Evolutionary conservation across 1,140 invertebrate genomes (phyloP).

Genomic region (Parasteatoda tepidariorum): DNA sequence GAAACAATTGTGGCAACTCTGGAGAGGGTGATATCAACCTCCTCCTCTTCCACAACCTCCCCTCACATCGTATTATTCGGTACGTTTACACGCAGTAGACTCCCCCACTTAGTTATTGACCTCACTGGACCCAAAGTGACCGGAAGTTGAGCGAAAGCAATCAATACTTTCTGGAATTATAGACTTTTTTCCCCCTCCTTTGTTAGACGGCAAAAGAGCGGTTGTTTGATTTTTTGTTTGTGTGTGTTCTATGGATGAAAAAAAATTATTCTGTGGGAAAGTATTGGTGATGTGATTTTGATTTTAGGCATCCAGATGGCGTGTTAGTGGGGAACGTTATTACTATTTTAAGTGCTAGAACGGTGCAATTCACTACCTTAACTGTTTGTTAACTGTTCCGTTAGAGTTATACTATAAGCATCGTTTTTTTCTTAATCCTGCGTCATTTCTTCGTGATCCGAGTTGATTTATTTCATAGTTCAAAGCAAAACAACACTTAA

Average conservation of each 20-base stretch:
- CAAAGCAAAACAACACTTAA: no score
- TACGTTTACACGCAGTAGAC: slow-evolving; percentile 18
- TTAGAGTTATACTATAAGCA: no score
- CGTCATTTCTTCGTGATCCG: no score
- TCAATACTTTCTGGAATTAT: neutral
- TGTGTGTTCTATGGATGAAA: neutral
- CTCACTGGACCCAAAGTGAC: slow-evolving; percentile 25
- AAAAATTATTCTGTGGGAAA: neutral
- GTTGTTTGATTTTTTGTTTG: no score
- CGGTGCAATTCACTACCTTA: no score
- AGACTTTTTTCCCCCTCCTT: neutral
- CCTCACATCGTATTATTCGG: slow-evolving; percentile 36
- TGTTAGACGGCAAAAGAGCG: neutral
- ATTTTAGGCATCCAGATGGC: neutral
- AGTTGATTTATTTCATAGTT: no score
- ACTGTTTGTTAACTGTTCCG: no score
- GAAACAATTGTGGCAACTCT: slow-evolving; percentile 26
- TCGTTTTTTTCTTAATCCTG: no score
- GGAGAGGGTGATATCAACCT: neutral
- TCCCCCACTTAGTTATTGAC: slow-evolving; percentile 25
- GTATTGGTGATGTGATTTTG: neutral
- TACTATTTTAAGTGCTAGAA: no score
- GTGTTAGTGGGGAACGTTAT: neutral
- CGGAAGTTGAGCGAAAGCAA: neutral
- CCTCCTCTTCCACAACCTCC: neutral